A percentile compares a stretch with the other conserved stretches of the same genome.
Conservation (phyloP, 1,140 invertebrate species). For the Adoxophyes honmai region DNA sequence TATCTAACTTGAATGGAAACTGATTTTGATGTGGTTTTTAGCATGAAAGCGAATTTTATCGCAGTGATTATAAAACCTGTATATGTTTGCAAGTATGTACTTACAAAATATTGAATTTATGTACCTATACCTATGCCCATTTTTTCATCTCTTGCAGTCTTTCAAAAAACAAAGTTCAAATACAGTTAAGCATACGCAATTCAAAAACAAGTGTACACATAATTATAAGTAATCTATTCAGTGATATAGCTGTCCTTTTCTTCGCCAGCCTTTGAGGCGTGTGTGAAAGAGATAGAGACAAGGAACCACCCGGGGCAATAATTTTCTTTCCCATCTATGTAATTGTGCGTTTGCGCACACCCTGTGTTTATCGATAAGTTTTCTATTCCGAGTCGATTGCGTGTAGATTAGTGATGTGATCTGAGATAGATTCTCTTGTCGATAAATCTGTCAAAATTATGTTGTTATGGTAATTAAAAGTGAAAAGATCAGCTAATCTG, state of each 20-base stretch:
- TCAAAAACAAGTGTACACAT: conserved; percentile 29
- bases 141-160: no score
- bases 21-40: no score
- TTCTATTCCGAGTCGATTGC: conserved; percentile 35
- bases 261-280: conserved; percentile 18
- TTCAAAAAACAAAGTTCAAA: no score
- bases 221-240: conserved; percentile 32
- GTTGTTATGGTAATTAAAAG: no score
- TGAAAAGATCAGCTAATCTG: no score
- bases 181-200: conserved; percentile 24
- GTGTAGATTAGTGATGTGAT: conserved; percentile 23
- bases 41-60: no score
- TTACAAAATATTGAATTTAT: no score
- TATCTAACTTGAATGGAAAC: no score
- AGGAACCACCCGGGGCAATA: conserved; percentile 35
- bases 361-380: conserved; percentile 43
- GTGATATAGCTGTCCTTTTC: conserved; percentile 21
- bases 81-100: no score
- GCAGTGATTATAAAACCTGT: no score
- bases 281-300: conserved; percentile 30
- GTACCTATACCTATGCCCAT: no score
- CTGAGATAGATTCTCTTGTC: conserved; percentile 16
- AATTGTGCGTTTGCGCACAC: conserved; percentile 41
- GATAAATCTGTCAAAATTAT: not conserved
- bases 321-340: conserved; percentile 48